Evolutionary conservation across 2,888 invertebrate species (phyloP).

Genomic region (Coelinius sp.): DNA sequence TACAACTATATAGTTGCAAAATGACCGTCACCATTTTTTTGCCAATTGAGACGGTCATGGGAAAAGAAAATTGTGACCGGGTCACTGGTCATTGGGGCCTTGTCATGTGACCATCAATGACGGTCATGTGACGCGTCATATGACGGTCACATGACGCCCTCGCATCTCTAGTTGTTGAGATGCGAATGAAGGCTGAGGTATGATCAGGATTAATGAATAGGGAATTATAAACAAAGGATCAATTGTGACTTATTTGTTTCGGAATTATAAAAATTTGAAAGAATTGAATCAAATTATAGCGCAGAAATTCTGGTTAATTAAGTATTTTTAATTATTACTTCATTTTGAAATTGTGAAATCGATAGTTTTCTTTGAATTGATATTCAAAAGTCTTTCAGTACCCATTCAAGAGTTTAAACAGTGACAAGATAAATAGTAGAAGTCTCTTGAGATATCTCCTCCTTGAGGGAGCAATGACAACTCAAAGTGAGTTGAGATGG

Average conservation of each 20-base stretch:
- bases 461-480: background rate
- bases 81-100: too few species aligned
- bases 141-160: too few species aligned
- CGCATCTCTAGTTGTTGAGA: too few species aligned
- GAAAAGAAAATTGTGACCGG: too few species aligned
- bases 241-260: background rate
- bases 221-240: slow-evolving; percentile 14
- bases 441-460: background rate
- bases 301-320: background rate
- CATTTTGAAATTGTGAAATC: background rate
- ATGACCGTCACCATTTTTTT: too few species aligned
- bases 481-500: background rate
- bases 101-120: too few species aligned
- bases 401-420: background rate
- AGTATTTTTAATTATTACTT: background rate
- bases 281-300: background rate
- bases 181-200: background rate
- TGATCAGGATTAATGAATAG: background rate
- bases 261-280: background rate
- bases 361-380: background rate
- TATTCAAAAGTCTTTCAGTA: background rate
- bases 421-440: background rate
- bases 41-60: too few species aligned
- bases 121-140: too few species aligned
- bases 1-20: too few species aligned